Evolutionary conservation across 2,888 invertebrate species (phyloP), one percentile per base, ranked within the genome.

Genomic region (Maniola hyperantus): DNA sequence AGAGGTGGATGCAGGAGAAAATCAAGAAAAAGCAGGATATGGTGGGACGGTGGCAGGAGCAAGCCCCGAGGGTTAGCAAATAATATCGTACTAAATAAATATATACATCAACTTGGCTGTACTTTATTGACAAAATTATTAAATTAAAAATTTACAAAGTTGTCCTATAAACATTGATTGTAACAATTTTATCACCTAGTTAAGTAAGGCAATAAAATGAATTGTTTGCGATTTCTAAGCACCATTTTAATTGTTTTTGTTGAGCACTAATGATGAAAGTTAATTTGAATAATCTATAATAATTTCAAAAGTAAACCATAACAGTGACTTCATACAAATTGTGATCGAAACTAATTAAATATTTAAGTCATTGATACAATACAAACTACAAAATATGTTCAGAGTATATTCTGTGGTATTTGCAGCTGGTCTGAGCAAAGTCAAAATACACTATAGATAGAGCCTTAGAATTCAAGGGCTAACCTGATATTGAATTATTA

Each of bases 31-130:
- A 72, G 72, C 73, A 68, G 70, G 72, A 76, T 73, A 6, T 50
- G 77, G 76, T 48, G 65, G 74, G 76, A 69, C 26, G 20, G 73
- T 74, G 68, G 78, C 75, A 78, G 83, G 83, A 85, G 83, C 84
- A 87, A 89, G 88, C 87, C 88, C 87, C 81, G 77, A 79, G 78
- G 80, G 82, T 78, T 79, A 86, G 83, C 85, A 83, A 86, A 84
- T 81, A 78, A 59, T 53, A 54, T 7, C 1, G 6, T 13, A 61
- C 46, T 64, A 76, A 50, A 77, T 50, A 70, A 65, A 73, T 77
- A 70, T 74, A 72, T 63, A 65, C 15, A 71, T 84, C 88, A 88
- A 91, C 83, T 88, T 90, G 91, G 89, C 87, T 90, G 90, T 91
- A 91, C 89, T 91, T 88, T 79, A 48, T 26, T 59, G 54, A 54